Percentiles rank a stretch among this genome's conserved stretches.
Conservation (phyloP, 2,888 invertebrate genomes). For the Dicyrtoma fusca region DNA sequence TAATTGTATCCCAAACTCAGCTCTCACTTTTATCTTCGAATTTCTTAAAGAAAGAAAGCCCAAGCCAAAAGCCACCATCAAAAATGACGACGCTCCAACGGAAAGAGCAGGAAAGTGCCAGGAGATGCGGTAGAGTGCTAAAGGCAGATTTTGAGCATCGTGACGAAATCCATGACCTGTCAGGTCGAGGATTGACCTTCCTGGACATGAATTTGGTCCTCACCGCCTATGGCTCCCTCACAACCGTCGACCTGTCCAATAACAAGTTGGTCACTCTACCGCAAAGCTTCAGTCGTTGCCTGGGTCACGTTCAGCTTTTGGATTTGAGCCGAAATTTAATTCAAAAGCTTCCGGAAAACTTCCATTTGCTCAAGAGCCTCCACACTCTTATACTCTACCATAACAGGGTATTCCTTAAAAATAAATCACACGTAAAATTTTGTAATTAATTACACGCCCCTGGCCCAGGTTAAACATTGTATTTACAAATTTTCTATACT, state of each 20-base stretch:
- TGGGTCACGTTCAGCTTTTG: slow-evolving; percentile 9
- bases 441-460: not conserved
- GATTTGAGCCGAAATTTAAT: slow-evolving; percentile 30
- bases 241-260: slow-evolving; percentile 24
- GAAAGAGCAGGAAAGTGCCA: not conserved
- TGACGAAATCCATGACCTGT: not conserved
- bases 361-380: slow-evolving; percentile 20
- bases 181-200: not conserved
- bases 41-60: too few relatives aligned
- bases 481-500: not conserved
- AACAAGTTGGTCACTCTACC: slow-evolving; percentile 10
- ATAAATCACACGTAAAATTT: too few relatives aligned
- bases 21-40: too few relatives aligned
- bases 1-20: too few relatives aligned
- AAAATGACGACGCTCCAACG: slow-evolving; percentile 11
- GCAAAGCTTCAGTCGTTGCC: slow-evolving; percentile 5
- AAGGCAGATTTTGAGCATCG: slow-evolving; percentile 7
- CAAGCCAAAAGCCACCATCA: too few relatives aligned
- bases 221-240: slow-evolving; percentile 16
- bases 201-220: slow-evolving; percentile 29
- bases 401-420: slow-evolving; percentile 12
- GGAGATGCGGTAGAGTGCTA: not conserved
- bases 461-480: not conserved
- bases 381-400: slow-evolving; percentile 23
- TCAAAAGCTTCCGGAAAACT: slow-evolving; percentile 11